Evolutionary conservation across 1,140 invertebrate genomes (phyloP), one percentile per base, ranked within the genome.

Genomic region (Lepidurus couesii): DNA sequence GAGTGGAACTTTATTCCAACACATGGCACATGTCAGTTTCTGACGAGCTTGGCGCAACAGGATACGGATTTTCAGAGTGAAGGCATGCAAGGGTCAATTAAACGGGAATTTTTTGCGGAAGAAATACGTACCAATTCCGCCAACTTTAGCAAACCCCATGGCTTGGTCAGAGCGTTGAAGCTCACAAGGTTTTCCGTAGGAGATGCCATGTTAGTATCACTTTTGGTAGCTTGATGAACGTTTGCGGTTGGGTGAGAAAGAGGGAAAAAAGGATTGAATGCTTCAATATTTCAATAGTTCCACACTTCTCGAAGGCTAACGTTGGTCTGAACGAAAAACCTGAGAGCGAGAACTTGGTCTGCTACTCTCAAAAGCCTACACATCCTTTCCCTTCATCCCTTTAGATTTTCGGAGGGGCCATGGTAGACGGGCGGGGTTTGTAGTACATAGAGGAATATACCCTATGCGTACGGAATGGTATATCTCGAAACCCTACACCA

Each of bases 281-380:
- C 53, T 65, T 21, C 16, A n/a, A 65, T 65, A 65, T 34, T 34
- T 34, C 3, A 65, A 65, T 65, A 65, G 53, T 65, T 65, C 53
- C n/a, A 21, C 53, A 65, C 53, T 65, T 65, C 53, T 65, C 53
- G 53, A 21, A 21, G 53, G 53, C 53, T 65, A 65, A 11, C 53
- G 53, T 65, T 65, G 53, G 53, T 65, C 53, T 65, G 53, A 65
- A 65, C 53, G 16, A 65, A 65, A 65, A 65, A 65, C 53, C 53
- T 16, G 53, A 65, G 16, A n/a, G 53, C 13, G 16, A 65, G 21
- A 13, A 13, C 34, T 34, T 34, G 6, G n/a, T 65, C 7, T 65
- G 53, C 53, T 65, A 65, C 53, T 65, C 21, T n/a, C 21, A 21
- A 65, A 65, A 65, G 53, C 53, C 53, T 65, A 65, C 21, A 21